Evolutionary conservation across 2,113 vertebrate genomes (phyloP), one percentile per base, ranked within the genome.

Genomic region (Gadus chalcogrammus): DNA sequence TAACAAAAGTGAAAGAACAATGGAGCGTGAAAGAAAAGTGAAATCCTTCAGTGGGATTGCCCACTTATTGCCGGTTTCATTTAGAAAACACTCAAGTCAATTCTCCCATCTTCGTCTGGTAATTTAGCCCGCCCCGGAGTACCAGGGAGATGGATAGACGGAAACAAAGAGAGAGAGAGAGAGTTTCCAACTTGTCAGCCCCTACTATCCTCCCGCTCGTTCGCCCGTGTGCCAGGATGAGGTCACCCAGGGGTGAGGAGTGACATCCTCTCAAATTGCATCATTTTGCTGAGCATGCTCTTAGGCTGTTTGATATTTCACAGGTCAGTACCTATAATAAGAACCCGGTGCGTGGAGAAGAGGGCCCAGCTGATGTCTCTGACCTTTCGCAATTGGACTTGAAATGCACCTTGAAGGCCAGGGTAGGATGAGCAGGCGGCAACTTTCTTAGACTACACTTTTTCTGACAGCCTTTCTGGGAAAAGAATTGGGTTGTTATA

Each of bases 261-360:
- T 84, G 84, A 91, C 86, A 90, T 87, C 85, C 82, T 88, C 88
- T 89, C 82, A 92, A 90, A 90, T 91, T 89, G 84, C 90, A 91
- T 91, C 85, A 90, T 91, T 90, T 91, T 90, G 85, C 83, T 78
- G 77, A 85, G 84, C 80, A 82, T 81, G 84, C 86, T 88, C 81
- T 81, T 15, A 79, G 84, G 74, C 82, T 69, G 71, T 73, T 73
- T 88, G 85, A 84, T 90, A 88, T 91, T 93, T 92, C 85, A 91
- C 90, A 91, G 90, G 92, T 91, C 91, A 91, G 76, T 75, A 82
- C 77, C 68, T 82, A 82, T 89, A 89, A 88, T 88, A 86, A 86
- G 73, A 81, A 80, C 72, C 66, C 28, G 31, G 83, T 80, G 85
- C 78, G 82, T 78, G 78, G 76, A 71, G 64, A 82, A 80, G 84